Evolutionary conservation across 2,888 invertebrate genomes (phyloP).

Genomic region (Podotricha telesiphe): DNA sequence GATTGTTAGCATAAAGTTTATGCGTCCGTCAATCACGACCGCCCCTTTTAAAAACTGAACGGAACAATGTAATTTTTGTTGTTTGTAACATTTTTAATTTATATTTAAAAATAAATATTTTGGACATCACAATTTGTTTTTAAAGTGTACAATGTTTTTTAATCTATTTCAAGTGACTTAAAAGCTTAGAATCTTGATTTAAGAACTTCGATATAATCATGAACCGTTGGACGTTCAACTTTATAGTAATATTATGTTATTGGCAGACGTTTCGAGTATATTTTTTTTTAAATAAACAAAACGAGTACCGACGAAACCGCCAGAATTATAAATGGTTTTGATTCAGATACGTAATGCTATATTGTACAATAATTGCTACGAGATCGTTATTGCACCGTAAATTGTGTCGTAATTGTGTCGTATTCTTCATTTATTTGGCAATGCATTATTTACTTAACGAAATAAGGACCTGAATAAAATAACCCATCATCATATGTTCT

Average conservation of each 20-base stretch:
- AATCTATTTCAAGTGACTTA: constrained; percentile 32
- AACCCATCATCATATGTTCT: neutral
- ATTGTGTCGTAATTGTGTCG: neutral
- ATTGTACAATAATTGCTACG: neutral
- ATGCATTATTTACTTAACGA: constrained; percentile 21
- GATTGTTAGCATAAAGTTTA: constrained; percentile 58
- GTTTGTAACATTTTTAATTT: constrained; percentile 16
- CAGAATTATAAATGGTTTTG: neutral
- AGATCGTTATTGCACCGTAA: neutral
- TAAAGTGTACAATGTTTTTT: too few species aligned
- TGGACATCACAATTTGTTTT: too few species aligned
- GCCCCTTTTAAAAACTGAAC: constrained; percentile 48
- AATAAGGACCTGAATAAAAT: neutral
- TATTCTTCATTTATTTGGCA: constrained; percentile 37
- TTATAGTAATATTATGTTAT: too few species aligned
- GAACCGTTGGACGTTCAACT: neutral
- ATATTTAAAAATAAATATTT: too few species aligned
- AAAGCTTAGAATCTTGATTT: too few species aligned
- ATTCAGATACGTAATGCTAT: neutral
- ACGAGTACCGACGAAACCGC: neutral
- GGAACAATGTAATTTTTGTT: constrained; percentile 56
- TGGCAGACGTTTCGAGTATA: too few species aligned
- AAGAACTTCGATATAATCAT: too few species aligned
- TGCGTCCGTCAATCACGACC: constrained; percentile 54
- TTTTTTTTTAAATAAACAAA: neutral